Percentiles rank a stretch among this genome's conserved stretches.
Conservation (phyloP, 1,140 invertebrate genomes). For the Leptonema lineaticorne region DNA sequence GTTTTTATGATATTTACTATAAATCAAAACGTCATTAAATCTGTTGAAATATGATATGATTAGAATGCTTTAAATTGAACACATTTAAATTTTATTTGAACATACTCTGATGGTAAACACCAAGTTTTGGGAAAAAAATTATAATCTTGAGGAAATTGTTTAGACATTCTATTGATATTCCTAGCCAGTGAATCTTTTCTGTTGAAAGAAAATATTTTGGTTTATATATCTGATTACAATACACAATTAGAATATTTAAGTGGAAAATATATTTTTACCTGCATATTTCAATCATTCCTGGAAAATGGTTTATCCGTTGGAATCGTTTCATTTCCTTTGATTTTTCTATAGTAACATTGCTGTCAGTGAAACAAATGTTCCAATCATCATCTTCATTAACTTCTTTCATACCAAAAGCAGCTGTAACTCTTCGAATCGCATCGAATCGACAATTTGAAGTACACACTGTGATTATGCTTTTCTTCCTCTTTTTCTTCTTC, state of each 20-base stretch:
- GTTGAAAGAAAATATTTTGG: conserved; percentile 38
- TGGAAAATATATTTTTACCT: too few relatives aligned
- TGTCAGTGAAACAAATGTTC: conserved; percentile 89
- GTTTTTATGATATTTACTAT: conserved; percentile 65
- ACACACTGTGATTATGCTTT: conserved; percentile 64
- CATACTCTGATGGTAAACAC: conserved; percentile 88
- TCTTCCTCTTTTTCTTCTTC: conserved; percentile 39
- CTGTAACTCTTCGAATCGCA: conserved; percentile 68
- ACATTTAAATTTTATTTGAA: conserved; percentile 16
- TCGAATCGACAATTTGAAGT: conserved; percentile 74
- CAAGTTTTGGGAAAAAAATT: conserved; percentile 92
- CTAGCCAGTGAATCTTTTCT: conserved; percentile 80
- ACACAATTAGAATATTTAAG: too few relatives aligned
- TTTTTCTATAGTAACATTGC: conserved; percentile 76
- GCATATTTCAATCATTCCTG: conserved; percentile 90
- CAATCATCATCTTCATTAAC: conserved; percentile 78
- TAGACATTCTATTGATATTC: conserved; percentile 83
- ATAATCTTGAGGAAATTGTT: conserved; percentile 84
- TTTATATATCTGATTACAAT: too few relatives aligned
- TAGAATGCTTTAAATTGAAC: background rate
- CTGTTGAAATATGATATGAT: conserved; percentile 44
- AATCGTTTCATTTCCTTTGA: conserved; percentile 89
- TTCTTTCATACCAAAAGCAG: conserved; percentile 75
- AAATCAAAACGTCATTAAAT: conserved; percentile 64
- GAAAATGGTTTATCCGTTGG: conserved; percentile 89